Conservation (phyloP, 2,888 invertebrate genomes). For the Heteromyza rotundicornis region DNA sequence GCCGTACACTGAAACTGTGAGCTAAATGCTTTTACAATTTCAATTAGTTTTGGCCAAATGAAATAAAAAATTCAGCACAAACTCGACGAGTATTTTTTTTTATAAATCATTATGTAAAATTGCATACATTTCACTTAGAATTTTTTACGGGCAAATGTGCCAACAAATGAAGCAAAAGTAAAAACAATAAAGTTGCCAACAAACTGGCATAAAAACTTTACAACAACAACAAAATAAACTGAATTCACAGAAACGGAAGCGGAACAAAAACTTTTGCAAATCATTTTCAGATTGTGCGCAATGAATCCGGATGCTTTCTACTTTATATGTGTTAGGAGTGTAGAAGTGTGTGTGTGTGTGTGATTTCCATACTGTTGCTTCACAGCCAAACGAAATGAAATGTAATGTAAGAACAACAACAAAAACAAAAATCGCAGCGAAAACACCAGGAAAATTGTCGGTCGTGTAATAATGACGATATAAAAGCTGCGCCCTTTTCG, state of each 20-base stretch:
- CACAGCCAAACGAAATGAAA: background rate
- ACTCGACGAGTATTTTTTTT: too few relatives aligned
- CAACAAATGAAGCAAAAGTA: too few relatives aligned
- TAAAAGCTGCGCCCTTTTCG: background rate
- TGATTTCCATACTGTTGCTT: background rate
- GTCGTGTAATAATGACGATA: background rate
- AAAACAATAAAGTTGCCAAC: too few relatives aligned
- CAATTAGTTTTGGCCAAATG: too few relatives aligned
- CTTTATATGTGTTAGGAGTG: background rate
- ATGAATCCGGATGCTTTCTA: background rate
- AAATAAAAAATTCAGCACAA: too few relatives aligned
- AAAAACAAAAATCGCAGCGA: background rate
- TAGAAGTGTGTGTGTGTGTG: background rate
- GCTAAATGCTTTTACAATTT: too few relatives aligned
- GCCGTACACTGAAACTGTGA: too few relatives aligned
- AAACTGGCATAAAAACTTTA: too few relatives aligned
- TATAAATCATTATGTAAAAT: too few relatives aligned
- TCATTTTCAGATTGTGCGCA: background rate
- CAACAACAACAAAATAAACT: too few relatives aligned
- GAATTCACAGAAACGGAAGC: constrained; percentile 5
- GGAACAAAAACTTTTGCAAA: background rate
- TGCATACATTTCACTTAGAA: too few relatives aligned
- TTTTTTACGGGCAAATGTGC: too few relatives aligned
- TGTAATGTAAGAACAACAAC: background rate
- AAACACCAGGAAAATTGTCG: background rate